Conservation (phyloP, 1,140 invertebrate species). For the Melipona quadrifasciata region DNA sequence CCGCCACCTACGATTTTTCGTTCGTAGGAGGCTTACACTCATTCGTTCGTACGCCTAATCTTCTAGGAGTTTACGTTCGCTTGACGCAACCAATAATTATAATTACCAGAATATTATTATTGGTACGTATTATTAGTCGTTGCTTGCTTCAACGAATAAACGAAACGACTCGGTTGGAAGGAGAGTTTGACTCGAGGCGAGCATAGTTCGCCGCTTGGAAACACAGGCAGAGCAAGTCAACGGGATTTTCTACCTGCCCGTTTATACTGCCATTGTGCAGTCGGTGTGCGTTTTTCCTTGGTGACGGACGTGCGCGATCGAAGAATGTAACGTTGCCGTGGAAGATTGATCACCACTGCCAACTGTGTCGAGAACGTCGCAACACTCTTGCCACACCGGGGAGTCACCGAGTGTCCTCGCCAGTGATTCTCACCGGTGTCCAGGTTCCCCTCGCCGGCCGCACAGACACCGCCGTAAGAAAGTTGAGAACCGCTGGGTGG, state of each 20-base stretch:
- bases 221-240: neutral
- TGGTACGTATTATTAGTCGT: too few species aligned
- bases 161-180: neutral
- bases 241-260: constrained; percentile 9
- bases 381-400: constrained; percentile 66
- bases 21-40: too few species aligned
- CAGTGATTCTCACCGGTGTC: constrained; percentile 65
- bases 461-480: neutral
- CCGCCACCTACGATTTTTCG: too few species aligned
- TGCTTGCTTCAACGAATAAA: neutral
- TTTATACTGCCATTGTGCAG: constrained; percentile 32
- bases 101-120: neutral
- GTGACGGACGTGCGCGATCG: constrained; percentile 35
- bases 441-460: neutral
- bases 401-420: constrained; percentile 60
- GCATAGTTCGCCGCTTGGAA: neutral
- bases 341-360: constrained; percentile 72
- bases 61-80: too few species aligned
- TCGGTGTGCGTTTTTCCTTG: constrained; percentile 34
- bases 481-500: constrained; percentile 59
- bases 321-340: constrained; percentile 51
- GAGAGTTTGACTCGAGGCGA: neutral
- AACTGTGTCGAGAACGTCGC: constrained; percentile 69
- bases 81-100: neutral
- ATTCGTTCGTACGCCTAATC: too few species aligned